phyloP scores from a whole-genome alignment of 1,140 invertebrate genomes.

The Listronotus bonariensis region DNA sequence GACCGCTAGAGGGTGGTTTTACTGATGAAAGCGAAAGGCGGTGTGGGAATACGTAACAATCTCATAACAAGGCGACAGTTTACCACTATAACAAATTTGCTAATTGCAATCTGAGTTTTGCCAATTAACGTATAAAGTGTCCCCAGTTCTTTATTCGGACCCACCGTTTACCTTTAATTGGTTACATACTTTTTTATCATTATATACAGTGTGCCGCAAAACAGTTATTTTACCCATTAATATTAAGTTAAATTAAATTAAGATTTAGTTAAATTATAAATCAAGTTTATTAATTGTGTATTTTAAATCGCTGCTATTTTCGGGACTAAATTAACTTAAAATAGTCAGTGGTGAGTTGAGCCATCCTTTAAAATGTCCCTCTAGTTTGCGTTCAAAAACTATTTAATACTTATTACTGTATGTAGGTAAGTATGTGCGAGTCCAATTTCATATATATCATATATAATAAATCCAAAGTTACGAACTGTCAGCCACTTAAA shows the following conservation, averaged over 20 bases:
- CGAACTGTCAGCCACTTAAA: slow-evolving; percentile 19
- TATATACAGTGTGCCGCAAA: not conserved
- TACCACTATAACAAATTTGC: slow-evolving; percentile 41
- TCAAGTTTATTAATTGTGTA: no score
- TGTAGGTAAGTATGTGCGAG: no score
- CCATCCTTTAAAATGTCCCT: no score
- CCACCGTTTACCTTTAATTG: slow-evolving; percentile 4
- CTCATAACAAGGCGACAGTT: slow-evolving; percentile 37
- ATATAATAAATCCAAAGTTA: slow-evolving; percentile 14
- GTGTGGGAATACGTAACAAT: slow-evolving; percentile 30
- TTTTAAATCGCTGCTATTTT: no score
- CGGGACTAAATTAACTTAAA: no score
- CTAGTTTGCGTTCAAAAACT: no score
- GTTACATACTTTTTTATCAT: slow-evolving; percentile 6
- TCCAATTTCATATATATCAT: no score
- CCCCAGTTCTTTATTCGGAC: not conserved
- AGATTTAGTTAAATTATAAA: no score
- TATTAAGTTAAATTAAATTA: no score
- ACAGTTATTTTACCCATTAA: no score
- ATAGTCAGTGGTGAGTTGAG: no score
- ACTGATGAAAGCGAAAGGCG: slow-evolving; percentile 1
- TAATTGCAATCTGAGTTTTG: slow-evolving; percentile 42
- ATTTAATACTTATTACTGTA: no score
- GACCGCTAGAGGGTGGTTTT: slow-evolving; percentile 24
- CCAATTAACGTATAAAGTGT: slow-evolving; percentile 28